Evolutionary conservation across 2,888 invertebrate genomes (phyloP), one percentile per base, ranked within the genome.

Genomic region (Aleiodes leptofemur): DNA sequence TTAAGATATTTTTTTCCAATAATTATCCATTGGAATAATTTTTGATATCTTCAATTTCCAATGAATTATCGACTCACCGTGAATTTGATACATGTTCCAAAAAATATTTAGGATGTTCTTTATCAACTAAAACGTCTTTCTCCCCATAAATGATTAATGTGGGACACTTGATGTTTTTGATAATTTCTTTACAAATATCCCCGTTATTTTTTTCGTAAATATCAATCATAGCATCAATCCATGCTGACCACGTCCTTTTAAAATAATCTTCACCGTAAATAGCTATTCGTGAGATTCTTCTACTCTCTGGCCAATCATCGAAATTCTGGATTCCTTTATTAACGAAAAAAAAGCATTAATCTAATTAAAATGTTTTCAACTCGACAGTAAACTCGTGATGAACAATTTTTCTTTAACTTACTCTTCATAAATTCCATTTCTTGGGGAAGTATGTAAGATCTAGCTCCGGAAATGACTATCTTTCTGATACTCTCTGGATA

Each of bases 111-210:
- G 94, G 92, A 90, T 97, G 97, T 77, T 94, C 93, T 31, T 90
- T 86, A 1, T 94, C 93, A 2, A 97, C 93, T 90, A 97, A 90
- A 0, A 94, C 93, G 90, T 98, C 97, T 86, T 95, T 95, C 79
- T 92, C 92, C 0, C 97, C 97, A 85, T 97, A 96, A 59, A 98
- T 85, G 80, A 98, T 94, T 23, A 96, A 91, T 0, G 96, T 96
- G 0, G 95, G 95, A 79, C 95, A 95, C 71, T 91, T 90, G 29
- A 97, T 94, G 61, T 93, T 90, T 3, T 91, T 87, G 53, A 97
- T 85, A 43, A 91, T 87, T 3, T 91, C 89, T 76, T 91, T 92
- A 86, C 96, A 97, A 78, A 97, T 92, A 84, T 97, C 92, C 0
- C 96, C 96, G 48, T 92, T 90, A 0, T 92, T 91, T 3, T 92